Evolutionary conservation across 2,888 invertebrate species (phyloP).

Genomic region (Rotaria magnacalcarata): DNA sequence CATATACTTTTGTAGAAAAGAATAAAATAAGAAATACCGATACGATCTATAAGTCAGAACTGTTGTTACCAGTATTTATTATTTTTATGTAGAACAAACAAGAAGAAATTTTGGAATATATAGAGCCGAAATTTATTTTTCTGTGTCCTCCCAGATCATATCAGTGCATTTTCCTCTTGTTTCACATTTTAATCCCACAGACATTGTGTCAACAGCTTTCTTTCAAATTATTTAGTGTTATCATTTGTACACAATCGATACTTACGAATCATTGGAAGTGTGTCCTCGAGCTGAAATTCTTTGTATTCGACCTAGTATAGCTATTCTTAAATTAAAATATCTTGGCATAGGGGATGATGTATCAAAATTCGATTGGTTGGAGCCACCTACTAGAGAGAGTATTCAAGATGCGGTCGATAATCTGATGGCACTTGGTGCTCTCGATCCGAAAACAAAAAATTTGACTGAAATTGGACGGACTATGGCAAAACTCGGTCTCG

Average conservation of each 20-base stretch:
- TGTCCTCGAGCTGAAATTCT: constrained; percentile 56
- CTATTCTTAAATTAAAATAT: constrained; percentile 53
- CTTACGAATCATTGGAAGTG: constrained; percentile 52
- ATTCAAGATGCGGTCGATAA: constrained; percentile 47
- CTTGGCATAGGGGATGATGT: constrained; percentile 51
- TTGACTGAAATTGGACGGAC: constrained; percentile 47
- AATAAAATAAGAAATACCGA: too few species aligned
- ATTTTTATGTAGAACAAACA: too few species aligned
- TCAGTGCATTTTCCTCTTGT: too few species aligned
- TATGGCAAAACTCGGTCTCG: constrained; percentile 48
- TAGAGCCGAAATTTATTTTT: too few species aligned
- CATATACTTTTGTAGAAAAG: too few species aligned
- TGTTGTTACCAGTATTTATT: too few species aligned
- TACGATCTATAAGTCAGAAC: too few species aligned
- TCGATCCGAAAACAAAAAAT: constrained; percentile 44
- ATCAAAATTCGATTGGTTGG: constrained; percentile 23
- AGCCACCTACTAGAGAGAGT: constrained; percentile 36
- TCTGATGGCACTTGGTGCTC: constrained; percentile 48
- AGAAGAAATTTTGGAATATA: too few species aligned
- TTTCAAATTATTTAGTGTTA: constrained; percentile 50
- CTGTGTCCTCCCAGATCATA: too few species aligned
- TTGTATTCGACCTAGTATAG: constrained; percentile 52
- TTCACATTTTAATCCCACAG: too few species aligned
- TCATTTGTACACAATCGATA: constrained; percentile 54
- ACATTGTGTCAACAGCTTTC: background rate